phyloP scores from a whole-genome alignment of 2,113 vertebrate genomes.

The Anarhynchus alexandrinus region DNA sequence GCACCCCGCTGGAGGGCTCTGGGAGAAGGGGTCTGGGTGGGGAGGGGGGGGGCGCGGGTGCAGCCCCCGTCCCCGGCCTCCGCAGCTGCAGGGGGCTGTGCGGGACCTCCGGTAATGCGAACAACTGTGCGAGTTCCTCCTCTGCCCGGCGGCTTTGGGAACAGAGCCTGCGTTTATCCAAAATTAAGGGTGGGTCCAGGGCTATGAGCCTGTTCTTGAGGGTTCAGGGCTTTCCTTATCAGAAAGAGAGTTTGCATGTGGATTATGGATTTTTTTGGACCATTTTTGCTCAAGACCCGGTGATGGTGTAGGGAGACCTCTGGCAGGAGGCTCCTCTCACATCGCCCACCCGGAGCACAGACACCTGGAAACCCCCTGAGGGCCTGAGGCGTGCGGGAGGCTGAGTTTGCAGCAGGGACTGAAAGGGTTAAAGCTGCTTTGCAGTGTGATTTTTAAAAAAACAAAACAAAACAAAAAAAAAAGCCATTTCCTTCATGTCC shows the following conservation, averaged over 20 bases:
- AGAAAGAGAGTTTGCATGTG: background rate
- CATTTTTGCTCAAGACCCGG: background rate
- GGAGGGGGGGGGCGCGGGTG: background rate
- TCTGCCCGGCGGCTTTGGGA: background rate
- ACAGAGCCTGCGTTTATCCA: background rate
- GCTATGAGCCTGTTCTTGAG: background rate
- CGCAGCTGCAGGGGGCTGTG: rapidly evolving
- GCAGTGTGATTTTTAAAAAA: background rate
- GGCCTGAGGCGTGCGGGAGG: rapidly evolving
- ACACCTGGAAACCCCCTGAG: background rate
- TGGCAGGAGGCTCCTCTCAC: background rate
- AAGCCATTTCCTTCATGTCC: conserved; percentile 64
- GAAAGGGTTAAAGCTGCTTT: conserved; percentile 35
- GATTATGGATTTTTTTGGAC: background rate
- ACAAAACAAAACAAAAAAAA: background rate
- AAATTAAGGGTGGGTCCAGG: background rate
- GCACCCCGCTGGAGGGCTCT: background rate
- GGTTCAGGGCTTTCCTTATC: background rate
- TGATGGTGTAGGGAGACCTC: background rate
- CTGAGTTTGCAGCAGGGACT: background rate
- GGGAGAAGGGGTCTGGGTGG: background rate
- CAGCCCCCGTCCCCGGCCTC: background rate
- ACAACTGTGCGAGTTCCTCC: background rate
- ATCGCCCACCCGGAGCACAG: rapidly evolving
- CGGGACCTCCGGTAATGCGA: background rate